Base-by-base conservation (phyloP, 2,797 vertebrate genomes). In the Clarias fuscus region DNA sequence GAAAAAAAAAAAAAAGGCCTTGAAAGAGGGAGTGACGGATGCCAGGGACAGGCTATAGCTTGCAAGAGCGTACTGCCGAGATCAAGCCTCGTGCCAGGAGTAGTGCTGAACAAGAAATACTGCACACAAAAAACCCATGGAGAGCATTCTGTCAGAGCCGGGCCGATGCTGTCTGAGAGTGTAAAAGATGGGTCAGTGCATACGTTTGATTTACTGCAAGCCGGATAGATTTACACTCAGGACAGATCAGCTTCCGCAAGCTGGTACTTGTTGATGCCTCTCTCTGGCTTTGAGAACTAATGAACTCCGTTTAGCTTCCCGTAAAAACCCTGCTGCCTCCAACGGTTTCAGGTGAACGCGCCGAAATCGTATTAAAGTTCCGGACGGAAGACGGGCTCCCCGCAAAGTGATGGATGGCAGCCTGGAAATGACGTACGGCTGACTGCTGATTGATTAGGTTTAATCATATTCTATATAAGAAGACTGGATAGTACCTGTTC, bases 201-300 rank as follows among this genome's bases (percentile, higher is more conserved):
- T 59, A 40, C 48, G 77, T 91, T 70, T 90, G 86, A 92, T 91
- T 92, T 88, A 91, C 88, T 87, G 78, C 75, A 80, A 0, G 18
- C 43, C 17, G 56, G 78, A 82, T 79, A 84, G 78, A 85, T 86
- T 84, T 85, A 20, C 88, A 83, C 84, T 83, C 85, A 65, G 53
- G 83, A 27, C 75, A 64, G 71, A 76, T 86, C 72, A 48, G 80
- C 79, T 90, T 92, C 85, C 70, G 27, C 84, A 85, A 75, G 61
- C 71, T 83, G 81, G 88, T 59, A 86, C 86, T 81, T 43, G 56
- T 65, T 84, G 87, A 91, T 83, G 85, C 62, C 84, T 87, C 83
- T 88, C 86, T 90, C 58, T 83, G 82, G 83, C 56, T 76, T 82
- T 84, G 82, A 80, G 73, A 87, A 84, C 72, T 86, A 84, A 75